A percentile compares a stretch with the other conserved stretches of the same genome.
These are phyloP conservation scores for Avahi laniger DNA, from an alignment of 2,797 vertebrate genomes.

Conservation along the genomic window DNA sequence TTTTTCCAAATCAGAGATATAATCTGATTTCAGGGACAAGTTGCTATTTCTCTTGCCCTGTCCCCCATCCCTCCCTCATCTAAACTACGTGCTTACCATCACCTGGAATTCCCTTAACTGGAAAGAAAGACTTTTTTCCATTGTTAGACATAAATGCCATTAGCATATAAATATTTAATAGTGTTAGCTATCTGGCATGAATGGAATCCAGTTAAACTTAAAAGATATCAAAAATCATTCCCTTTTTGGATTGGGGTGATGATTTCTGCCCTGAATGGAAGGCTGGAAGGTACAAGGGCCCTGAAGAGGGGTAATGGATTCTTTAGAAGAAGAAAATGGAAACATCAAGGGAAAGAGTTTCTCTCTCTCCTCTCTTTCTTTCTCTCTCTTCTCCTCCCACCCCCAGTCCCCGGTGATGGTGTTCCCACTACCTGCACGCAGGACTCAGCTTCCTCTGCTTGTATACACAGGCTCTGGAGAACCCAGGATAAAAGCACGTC, in stretches of 20 bases:
- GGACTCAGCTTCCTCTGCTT: not conserved
- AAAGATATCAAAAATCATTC: not conserved
- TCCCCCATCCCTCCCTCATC: not conserved
- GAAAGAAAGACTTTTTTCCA: not conserved
- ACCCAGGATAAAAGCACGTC: not conserved
- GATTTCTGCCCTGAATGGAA: not conserved
- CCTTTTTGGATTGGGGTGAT: not conserved
- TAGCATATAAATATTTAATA: conserved; percentile 13
- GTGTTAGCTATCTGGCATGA: not conserved
- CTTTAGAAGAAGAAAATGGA: not conserved
- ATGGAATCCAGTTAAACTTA: not conserved
- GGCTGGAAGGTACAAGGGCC: not conserved
- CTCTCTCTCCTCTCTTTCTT: not conserved
- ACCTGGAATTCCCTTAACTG: not conserved
- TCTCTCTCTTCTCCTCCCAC: rapidly evolving
- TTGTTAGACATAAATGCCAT: not conserved
- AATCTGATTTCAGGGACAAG: not conserved
- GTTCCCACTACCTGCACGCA: not conserved
- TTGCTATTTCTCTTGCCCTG: not conserved
- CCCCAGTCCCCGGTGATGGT: rapidly evolving
- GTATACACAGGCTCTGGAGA: not conserved
- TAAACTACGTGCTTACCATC: not conserved
- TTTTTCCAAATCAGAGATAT: not conserved
- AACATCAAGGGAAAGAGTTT: not conserved
- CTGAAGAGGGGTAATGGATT: not conserved